phyloP scores from a whole-genome alignment of 2,797 vertebrate species.

The Bucorvus abyssinicus region DNA sequence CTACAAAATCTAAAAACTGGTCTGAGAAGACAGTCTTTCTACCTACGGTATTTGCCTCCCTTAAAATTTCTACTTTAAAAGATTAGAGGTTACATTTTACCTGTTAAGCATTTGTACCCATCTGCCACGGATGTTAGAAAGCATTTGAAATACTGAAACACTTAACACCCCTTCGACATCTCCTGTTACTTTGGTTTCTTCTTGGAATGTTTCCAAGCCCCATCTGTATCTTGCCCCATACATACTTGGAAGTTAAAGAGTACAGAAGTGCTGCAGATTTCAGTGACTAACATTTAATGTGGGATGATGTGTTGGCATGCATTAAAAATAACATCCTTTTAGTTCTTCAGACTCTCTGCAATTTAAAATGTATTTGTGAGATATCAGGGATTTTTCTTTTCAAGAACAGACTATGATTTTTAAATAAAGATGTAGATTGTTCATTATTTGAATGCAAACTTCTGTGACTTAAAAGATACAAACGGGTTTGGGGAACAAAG shows the following conservation, averaged over 20 bases:
- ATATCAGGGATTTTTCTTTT: not conserved
- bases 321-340: conserved; percentile 44
- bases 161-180: not conserved
- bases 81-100: not conserved
- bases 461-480: not conserved
- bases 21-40: not conserved
- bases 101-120: not conserved
- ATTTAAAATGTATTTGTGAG: not conserved
- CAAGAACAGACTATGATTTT: not conserved
- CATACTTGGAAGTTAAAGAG: not conserved
- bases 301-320: conserved; percentile 42
- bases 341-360: not conserved
- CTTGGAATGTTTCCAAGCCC: not conserved
- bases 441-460: not conserved
- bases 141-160: not conserved
- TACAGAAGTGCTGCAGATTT: conserved; percentile 9
- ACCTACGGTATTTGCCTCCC: not conserved
- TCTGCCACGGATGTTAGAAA: not conserved
- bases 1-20: not conserved
- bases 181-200: conserved; percentile 1
- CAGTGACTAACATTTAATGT: conserved; percentile 18
- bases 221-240: conserved; percentile 10
- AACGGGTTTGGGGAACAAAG: not conserved
- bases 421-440: not conserved
- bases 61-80: not conserved